These are phyloP conservation scores for Anthopleura xanthogrammica DNA, from an alignment of 92 coral and sea anemone genomes.

Conservation along the genomic window DNA sequence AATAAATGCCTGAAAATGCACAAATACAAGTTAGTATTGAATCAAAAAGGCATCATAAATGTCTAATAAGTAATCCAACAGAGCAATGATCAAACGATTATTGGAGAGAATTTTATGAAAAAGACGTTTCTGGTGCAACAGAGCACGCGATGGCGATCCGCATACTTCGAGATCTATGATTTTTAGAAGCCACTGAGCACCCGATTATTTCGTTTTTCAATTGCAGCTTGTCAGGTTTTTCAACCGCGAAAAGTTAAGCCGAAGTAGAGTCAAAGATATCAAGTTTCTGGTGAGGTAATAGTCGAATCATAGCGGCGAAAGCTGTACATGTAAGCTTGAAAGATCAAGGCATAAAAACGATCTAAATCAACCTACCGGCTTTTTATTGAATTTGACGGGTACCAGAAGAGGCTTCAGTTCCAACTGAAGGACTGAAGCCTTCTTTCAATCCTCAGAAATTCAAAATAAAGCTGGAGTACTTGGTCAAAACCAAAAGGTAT, in stretches of 20 bases:
- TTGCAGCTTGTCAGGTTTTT: neutral
- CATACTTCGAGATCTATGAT: neutral
- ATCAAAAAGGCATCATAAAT: neutral
- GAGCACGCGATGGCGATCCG: constrained; percentile 1
- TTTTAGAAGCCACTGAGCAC: neutral
- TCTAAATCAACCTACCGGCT: constrained; percentile 25
- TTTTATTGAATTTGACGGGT: neutral
- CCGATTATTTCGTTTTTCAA: neutral
- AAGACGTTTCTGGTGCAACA: neutral
- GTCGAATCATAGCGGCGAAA: neutral
- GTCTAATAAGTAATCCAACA: neutral
- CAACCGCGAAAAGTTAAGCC: neutral
- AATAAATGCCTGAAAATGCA: constrained; percentile 67
- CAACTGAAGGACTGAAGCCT: constrained; percentile 8
- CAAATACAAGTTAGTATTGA: neutral
- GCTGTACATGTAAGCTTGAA: neutral
- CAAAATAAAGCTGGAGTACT: neutral
- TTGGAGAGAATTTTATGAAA: neutral
- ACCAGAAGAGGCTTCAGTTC: constrained; percentile 9
- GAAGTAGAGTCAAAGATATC: neutral
- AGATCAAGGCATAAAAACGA: neutral
- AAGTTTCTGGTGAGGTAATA: constrained; percentile 2
- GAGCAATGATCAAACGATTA: neutral
- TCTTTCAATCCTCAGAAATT: constrained; percentile 14
- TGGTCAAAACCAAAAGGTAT: constrained; percentile 8